Evolutionary conservation across 2,888 invertebrate genomes (phyloP).

Genomic region (Syritta pipiens): DNA sequence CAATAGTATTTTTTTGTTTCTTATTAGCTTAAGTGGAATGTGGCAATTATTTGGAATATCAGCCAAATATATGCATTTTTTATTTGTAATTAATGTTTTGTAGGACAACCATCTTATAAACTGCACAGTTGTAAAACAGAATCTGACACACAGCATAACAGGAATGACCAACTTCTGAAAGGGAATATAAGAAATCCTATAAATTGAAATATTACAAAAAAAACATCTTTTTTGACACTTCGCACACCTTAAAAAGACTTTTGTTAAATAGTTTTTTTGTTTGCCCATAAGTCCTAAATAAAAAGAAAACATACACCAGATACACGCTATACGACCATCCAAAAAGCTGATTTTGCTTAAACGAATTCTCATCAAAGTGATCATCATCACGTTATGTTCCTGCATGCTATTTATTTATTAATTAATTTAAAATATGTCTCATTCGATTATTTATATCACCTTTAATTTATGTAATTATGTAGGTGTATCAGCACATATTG

Average conservation of each 20-base stretch:
- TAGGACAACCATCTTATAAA: conserved; percentile 40
- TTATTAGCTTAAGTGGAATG: conserved; percentile 19
- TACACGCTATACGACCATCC: too few species aligned
- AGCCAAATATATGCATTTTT: conserved; percentile 24
- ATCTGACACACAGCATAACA: too few species aligned
- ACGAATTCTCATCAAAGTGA: too few species aligned
- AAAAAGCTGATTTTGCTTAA: too few species aligned
- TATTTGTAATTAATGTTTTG: conserved; percentile 14
- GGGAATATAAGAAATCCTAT: conserved; percentile 21
- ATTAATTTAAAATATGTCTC: neutral
- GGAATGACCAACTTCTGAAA: conserved; percentile 48
- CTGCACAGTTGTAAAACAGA: conserved; percentile 62
- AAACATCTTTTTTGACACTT: conserved; percentile 71
- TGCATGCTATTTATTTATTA: conserved; percentile 14
- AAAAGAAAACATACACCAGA: too few species aligned
- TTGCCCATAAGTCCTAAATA: conserved; percentile 36
- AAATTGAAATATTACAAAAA: conserved; percentile 45
- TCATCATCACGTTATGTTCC: too few species aligned
- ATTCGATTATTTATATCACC: too few species aligned
- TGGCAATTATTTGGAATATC: conserved; percentile 31
- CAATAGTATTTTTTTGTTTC: conserved; percentile 59
- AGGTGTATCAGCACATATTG: conserved; percentile 19
- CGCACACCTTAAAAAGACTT: too few species aligned
- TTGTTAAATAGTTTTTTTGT: too few species aligned
- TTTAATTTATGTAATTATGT: conserved; percentile 1